phyloP scores from a whole-genome alignment of 1,140 invertebrate genomes.

The Cephus cinctus region DNA sequence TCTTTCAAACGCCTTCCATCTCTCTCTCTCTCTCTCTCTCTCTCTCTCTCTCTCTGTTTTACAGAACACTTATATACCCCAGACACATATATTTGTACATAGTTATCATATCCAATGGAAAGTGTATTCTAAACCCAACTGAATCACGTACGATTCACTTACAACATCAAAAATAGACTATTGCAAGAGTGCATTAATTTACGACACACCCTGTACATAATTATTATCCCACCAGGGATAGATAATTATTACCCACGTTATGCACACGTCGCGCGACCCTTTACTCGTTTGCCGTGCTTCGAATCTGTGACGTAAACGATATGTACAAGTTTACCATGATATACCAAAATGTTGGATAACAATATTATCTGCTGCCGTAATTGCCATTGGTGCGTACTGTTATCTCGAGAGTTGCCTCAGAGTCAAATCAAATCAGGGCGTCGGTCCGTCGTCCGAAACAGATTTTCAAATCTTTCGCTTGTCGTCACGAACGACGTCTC shows the following conservation, averaged over 20 bases:
- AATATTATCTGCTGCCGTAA: too few species aligned
- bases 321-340: slow-evolving; percentile 38
- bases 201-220: slow-evolving; percentile 38
- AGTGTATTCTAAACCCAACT: slow-evolving; percentile 42
- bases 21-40: slow-evolving; percentile 8
- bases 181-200: slow-evolving; percentile 47
- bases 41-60: slow-evolving; percentile 29
- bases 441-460: too few species aligned
- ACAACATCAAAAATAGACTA: slow-evolving; percentile 55
- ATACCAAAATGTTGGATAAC: too few species aligned
- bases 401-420: too few species aligned
- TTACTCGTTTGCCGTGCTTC: slow-evolving; percentile 5
- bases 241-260: slow-evolving; percentile 34
- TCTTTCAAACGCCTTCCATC: slow-evolving; percentile 15
- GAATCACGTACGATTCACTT: slow-evolving; percentile 47
- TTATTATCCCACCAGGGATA: too few species aligned
- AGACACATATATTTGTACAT: slow-evolving; percentile 52
- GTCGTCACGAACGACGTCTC: too few species aligned
- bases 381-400: too few species aligned
- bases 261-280: slow-evolving; percentile 3
- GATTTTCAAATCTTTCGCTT: too few species aligned
- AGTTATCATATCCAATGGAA: slow-evolving; percentile 47
- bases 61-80: slow-evolving; percentile 44
- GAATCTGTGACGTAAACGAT: slow-evolving; percentile 39
- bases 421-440: too few species aligned